A percentile compares a stretch with the other conserved stretches of the same genome.
Conservation (phyloP, 2,888 invertebrate genomes). For the Cryptosula pallasiana region DNA sequence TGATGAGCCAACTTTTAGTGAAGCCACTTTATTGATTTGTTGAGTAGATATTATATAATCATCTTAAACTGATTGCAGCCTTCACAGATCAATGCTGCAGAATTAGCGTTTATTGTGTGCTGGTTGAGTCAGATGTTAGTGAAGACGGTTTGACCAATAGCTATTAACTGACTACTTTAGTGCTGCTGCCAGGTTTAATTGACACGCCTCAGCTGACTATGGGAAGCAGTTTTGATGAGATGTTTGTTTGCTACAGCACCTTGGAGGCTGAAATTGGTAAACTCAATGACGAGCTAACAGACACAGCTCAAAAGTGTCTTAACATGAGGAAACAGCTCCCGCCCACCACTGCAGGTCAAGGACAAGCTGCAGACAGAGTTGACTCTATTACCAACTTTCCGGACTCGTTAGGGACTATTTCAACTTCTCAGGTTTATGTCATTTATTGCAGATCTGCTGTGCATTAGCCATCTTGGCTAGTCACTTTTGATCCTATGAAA, state of each 20-base stretch:
- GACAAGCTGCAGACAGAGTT: background rate
- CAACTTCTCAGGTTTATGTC: too few species aligned
- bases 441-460: too few species aligned
- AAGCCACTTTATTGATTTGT: background rate
- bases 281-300: constrained; percentile 18
- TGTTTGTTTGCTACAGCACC: too few species aligned
- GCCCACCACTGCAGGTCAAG: background rate
- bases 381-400: background rate
- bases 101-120: background rate
- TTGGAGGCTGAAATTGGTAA: constrained; percentile 1
- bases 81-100: background rate
- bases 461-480: too few species aligned
- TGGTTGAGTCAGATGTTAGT: too few species aligned
- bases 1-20: too few species aligned
- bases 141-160: too few species aligned
- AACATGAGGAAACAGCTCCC: constrained; percentile 17
- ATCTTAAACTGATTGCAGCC: background rate
- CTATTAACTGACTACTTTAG: too few species aligned
- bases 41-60: background rate
- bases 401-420: background rate
- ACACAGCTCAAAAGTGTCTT: constrained; percentile 14
- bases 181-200: too few species aligned
- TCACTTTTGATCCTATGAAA: too few species aligned
- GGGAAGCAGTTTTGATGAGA: too few species aligned
- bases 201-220: too few species aligned